These are phyloP conservation scores for Rhynchomys soricoides DNA, from an alignment of 2,113 vertebrate genomes.

Conservation along the genomic window DNA sequence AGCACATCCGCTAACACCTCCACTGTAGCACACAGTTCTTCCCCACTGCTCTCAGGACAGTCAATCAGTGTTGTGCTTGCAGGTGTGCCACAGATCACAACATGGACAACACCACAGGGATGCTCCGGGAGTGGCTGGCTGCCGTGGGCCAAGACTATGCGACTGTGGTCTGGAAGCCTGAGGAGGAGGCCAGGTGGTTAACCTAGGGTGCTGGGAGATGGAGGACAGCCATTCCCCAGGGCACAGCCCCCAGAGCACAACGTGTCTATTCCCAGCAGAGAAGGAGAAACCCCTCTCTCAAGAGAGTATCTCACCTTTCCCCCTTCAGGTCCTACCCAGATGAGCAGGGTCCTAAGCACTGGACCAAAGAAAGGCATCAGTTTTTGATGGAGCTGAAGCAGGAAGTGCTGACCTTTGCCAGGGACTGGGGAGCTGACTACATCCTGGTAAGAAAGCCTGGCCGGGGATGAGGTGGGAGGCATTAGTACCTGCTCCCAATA, in stretches of 20 bases:
- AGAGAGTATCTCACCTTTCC: neutral
- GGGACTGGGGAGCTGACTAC: constrained; percentile 92
- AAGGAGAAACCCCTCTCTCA: too few relatives aligned
- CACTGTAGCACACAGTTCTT: too few relatives aligned
- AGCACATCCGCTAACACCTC: neutral
- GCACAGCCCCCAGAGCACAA: neutral
- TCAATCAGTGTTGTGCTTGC: neutral
- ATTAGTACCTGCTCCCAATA: neutral
- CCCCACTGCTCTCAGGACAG: neutral
- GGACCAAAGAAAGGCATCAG: constrained; percentile 93
- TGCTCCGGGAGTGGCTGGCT: constrained; percentile 94
- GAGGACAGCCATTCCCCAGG: neutral
- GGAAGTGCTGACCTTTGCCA: constrained; percentile 93
- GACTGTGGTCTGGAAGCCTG: constrained; percentile 90
- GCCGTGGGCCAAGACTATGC: constrained; percentile 90
- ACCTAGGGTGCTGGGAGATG: neutral
- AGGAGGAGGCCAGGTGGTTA: constrained; percentile 91
- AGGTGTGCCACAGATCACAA: constrained; percentile 98
- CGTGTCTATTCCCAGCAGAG: too few relatives aligned
- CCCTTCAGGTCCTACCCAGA: constrained; percentile 90
- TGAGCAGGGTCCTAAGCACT: constrained; percentile 95
- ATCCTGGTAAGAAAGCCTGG: constrained; percentile 90
- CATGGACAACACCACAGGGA: constrained; percentile 90
- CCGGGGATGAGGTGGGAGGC: neutral
- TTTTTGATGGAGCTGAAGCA: constrained; percentile 97